These are phyloP conservation scores for Hirtodrosophila trivittata DNA, from an alignment of 2,888 invertebrate genomes.

Conservation along the genomic window DNA sequence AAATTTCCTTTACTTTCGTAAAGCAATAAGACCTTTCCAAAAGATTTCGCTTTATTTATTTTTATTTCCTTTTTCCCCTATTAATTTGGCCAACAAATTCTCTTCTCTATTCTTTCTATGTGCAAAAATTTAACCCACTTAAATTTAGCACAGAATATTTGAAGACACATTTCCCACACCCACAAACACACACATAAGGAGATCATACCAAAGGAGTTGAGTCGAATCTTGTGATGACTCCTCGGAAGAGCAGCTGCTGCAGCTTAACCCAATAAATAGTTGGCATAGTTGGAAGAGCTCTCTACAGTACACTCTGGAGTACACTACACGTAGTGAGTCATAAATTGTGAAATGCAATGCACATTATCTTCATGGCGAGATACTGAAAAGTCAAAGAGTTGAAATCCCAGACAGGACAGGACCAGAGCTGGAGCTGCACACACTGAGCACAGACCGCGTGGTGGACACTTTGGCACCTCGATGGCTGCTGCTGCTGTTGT, in stretches of 20 bases:
- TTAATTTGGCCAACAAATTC: no score
- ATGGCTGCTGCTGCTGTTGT: constrained; percentile 46
- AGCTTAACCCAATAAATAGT: constrained; percentile 74
- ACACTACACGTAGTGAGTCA: constrained; percentile 63
- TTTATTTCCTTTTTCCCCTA: no score
- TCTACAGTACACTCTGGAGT: constrained; percentile 11
- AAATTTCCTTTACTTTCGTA: no score
- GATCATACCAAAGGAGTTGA: constrained; percentile 30
- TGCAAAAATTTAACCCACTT: no score
- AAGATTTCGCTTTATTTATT: no score
- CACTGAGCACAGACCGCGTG: constrained; percentile 22
- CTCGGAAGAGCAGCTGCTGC: constrained; percentile 41
- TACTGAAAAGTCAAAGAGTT: constrained; percentile 56
- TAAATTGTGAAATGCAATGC: constrained; percentile 70
- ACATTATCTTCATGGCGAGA: constrained; percentile 64
- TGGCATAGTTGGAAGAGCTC: constrained; percentile 46
- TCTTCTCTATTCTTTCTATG: no score
- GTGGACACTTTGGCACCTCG: constrained; percentile 67
- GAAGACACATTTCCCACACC: no score
- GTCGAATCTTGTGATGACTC: no score
- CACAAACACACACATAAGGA: constrained; percentile 32
- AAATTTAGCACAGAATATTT: no score
- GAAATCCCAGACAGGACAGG: constrained; percentile 20
- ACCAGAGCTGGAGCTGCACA: constrained; percentile 1
- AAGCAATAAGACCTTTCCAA: no score